Evolutionary conservation across 2,113 vertebrate species (phyloP).

Genomic region (Cinclus cinclus): DNA sequence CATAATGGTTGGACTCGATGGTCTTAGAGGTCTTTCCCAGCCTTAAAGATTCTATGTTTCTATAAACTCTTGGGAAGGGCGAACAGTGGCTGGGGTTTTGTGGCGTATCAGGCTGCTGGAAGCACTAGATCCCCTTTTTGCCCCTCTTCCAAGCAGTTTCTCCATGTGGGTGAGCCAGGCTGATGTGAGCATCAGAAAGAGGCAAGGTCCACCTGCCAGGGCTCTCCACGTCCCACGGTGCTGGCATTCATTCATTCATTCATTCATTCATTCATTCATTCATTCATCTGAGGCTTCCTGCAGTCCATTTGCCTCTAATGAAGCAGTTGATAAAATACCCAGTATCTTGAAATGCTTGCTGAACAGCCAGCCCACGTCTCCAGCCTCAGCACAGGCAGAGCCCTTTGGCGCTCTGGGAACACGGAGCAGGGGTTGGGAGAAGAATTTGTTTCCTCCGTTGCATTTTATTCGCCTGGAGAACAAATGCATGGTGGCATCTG

Average conservation of each 20-base stretch:
- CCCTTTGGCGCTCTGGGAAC: background rate
- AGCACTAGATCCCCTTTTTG: background rate
- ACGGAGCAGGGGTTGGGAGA: background rate
- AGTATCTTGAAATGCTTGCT: background rate
- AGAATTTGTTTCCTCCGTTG: accelerated
- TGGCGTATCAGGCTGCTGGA: background rate
- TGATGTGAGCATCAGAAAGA: too few relatives aligned
- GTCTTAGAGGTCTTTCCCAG: background rate
- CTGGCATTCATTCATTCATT: background rate
- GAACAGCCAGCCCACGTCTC: background rate
- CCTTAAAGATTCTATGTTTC: background rate
- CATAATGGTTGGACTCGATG: background rate
- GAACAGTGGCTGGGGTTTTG: background rate
- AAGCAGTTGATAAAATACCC: background rate
- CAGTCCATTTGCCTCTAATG: accelerated
- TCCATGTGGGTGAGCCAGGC: accelerated
- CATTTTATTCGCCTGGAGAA: background rate
- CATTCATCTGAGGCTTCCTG: background rate
- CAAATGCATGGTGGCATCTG: background rate
- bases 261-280: too few relatives aligned
- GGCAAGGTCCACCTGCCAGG: too few relatives aligned
- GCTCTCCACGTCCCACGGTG: accelerated
- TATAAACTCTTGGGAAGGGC: background rate
- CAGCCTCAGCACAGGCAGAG: background rate
- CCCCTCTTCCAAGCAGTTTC: background rate